Conservation (phyloP, 1,140 invertebrate genomes). For the Aricia agestis region DNA sequence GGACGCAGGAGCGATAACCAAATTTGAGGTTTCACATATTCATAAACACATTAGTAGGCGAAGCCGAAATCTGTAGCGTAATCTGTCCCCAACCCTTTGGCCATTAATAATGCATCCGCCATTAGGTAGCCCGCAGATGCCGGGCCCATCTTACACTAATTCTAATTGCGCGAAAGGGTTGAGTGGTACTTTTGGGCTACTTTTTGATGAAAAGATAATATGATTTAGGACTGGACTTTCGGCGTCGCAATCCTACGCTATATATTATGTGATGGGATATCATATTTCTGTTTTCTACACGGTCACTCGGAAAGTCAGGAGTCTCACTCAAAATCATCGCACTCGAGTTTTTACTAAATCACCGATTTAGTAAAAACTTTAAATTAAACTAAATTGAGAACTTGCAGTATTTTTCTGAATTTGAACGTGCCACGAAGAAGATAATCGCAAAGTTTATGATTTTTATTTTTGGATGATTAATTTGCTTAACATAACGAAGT, state of each 20-base stretch:
- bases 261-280: neutral
- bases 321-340: no score
- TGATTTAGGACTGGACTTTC: conserved; percentile 7
- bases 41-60: conserved; percentile 29
- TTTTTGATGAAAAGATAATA: conserved; percentile 34
- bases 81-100: conserved; percentile 62
- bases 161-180: conserved; percentile 65
- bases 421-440: no score
- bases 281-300: no score
- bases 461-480: no score
- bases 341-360: no score
- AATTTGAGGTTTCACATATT: conserved; percentile 24
- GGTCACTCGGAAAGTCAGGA: no score
- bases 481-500: no score
- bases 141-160: conserved; percentile 59
- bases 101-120: conserved; percentile 70
- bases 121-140: conserved; percentile 69
- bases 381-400: no score
- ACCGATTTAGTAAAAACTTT: no score
- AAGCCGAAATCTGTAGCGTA: conserved; percentile 54
- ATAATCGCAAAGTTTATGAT: no score
- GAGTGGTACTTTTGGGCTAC: conserved; percentile 44
- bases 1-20: neutral
- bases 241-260: no score
- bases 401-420: no score